Base-by-base conservation (phyloP, 1,140 invertebrate species). In the Drosophila leontia region DNA sequence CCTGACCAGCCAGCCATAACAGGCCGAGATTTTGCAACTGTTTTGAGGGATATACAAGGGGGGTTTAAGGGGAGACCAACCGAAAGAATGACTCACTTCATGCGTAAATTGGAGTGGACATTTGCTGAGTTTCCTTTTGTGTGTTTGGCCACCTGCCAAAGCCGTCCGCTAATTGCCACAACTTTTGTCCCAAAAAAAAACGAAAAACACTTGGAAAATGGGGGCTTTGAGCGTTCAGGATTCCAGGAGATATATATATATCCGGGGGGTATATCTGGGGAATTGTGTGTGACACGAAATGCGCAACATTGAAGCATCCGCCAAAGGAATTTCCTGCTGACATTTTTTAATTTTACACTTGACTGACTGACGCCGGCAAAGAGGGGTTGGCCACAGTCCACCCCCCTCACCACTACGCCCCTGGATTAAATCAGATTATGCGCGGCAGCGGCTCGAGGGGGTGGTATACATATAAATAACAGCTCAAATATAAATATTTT, bases 331-430 rank as follows among this genome's bases (percentile, higher is more conserved):
- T 88, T 88, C 63, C 85, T 90, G 82, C 76, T 82, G 84, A 87
- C 85, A 87, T 87, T 87, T 87, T 87, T 87, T 87, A 87, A 87
- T 87, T 87, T 87, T 87, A 87, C 84, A 87, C 84, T 88, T 84
- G 85, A 87, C 84, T 87, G 84, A 80, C 58, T 87, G 80, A 64
- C 26, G 61, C 60, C 29, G 42, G 58, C 29, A 32, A 51, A 12
- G 32, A 19, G 17, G 56, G 48, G 64, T 13, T 35, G 34, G n/a
- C n/a, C 29, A 19, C n/a, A 34, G n/a, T 17, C 15, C 53, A 35
- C 26, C n/a, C 15, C 29, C 39, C 0, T 15, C 39, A 15, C 50
- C n/a, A 2, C n/a, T 39, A 23, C 63, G 51, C 67, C 48, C 26
- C 68, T 53, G 82, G 74, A 77, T 84, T 84, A 84, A 75, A 74